These are phyloP conservation scores for Drosophila multiciliata DNA, from an alignment of 2,888 invertebrate genomes.

Conservation along the genomic window DNA sequence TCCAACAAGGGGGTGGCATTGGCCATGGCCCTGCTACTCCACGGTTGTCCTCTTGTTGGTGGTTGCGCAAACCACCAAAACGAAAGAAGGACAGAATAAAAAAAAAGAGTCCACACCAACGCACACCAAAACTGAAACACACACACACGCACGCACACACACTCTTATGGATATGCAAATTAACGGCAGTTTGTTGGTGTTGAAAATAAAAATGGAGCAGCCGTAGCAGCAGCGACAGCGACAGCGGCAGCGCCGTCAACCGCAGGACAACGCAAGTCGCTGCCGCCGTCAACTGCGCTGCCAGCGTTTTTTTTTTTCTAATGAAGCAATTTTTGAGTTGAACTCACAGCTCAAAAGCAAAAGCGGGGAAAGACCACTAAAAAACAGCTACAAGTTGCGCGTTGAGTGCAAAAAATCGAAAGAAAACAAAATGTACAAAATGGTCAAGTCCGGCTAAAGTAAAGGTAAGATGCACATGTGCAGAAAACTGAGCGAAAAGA, in stretches of 20 bases:
- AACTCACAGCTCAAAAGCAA: slow-evolving; percentile 46
- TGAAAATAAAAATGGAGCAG: slow-evolving; percentile 79
- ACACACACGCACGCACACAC: slow-evolving; percentile 16
- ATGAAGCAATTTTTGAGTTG: slow-evolving; percentile 67
- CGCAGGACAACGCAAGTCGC: slow-evolving; percentile 52
- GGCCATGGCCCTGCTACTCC: slow-evolving; percentile 57
- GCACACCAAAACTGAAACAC: slow-evolving; percentile 21
- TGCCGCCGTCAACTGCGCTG: slow-evolving; percentile 41
- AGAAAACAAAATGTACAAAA: slow-evolving; percentile 4
- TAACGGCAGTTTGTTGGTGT: slow-evolving; percentile 69
- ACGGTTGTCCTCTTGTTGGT: slow-evolving; percentile 52
- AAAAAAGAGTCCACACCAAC: slow-evolving; percentile 26
- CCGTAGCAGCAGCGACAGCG: slow-evolving; percentile 41
- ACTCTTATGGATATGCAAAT: slow-evolving; percentile 64
- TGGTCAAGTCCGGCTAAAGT: neutral
- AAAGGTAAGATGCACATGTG: slow-evolving; percentile 14
- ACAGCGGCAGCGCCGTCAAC: slow-evolving; percentile 55
- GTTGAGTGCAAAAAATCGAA: neutral
- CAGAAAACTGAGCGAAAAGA: slow-evolving; percentile 14
- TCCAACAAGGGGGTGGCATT: slow-evolving; percentile 64
- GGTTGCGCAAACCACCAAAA: slow-evolving; percentile 69
- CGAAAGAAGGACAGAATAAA: slow-evolving; percentile 26
- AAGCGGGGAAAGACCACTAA: slow-evolving; percentile 58
- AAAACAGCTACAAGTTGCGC: slow-evolving; percentile 33
- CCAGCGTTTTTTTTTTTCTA: slow-evolving; percentile 57